phyloP scores from a whole-genome alignment of 1,140 invertebrate species.

The Eufriesea mexicana region DNA sequence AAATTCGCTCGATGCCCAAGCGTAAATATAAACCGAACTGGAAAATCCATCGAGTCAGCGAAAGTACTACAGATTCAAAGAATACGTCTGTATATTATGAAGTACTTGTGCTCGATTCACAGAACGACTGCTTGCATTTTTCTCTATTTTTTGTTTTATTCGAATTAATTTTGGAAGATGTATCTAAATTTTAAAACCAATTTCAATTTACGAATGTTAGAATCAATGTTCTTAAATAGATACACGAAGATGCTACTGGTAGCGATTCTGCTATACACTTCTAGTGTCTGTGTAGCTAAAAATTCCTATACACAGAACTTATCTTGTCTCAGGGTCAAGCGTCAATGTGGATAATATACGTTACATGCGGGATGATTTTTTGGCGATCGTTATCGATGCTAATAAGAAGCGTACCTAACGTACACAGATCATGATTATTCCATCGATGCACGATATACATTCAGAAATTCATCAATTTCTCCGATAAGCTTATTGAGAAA shows the following conservation, averaged over 20 bases:
- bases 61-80: background rate
- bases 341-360: background rate
- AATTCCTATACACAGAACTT: conserved; percentile 9
- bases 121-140: background rate
- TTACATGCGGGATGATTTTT: background rate
- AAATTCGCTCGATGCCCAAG: background rate
- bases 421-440: background rate
- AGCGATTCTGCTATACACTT: background rate
- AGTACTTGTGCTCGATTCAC: background rate
- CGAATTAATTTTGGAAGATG: background rate
- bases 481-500: background rate
- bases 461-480: background rate
- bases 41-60: conserved; percentile 7
- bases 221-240: background rate
- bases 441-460: background rate
- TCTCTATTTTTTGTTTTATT: background rate
- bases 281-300: background rate
- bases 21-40: background rate
- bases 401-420: background rate
- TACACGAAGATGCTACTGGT: background rate
- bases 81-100: background rate
- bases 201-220: background rate
- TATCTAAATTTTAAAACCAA: background rate
- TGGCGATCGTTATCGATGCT: background rate
- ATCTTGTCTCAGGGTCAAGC: background rate